Evolutionary conservation across 1,140 invertebrate species (phyloP).

Genomic region (Psix sp.): DNA sequence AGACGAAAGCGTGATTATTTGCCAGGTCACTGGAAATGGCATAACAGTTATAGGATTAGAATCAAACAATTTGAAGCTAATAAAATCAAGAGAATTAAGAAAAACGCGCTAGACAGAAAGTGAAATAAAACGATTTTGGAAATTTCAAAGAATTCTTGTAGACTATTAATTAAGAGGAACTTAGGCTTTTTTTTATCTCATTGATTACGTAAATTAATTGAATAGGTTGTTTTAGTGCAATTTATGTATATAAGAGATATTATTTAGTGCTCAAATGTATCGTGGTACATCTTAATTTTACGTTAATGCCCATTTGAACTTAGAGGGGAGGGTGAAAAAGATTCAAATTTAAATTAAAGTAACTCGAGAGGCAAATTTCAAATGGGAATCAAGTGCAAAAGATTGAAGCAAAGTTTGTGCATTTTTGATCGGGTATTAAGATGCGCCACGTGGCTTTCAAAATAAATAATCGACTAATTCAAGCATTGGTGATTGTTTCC

Average conservation of each 20-base stretch:
- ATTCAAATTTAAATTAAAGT: background rate
- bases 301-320: slow-evolving; percentile 27
- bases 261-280: too few species aligned
- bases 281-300: slow-evolving; percentile 51
- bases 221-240: too few species aligned
- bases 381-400: slow-evolving; percentile 1
- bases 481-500: slow-evolving; percentile 81
- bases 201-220: too few species aligned
- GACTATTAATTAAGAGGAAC: too few species aligned
- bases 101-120: too few species aligned
- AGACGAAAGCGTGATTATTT: slow-evolving; percentile 62
- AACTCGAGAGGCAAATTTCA: too few species aligned
- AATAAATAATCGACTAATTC: slow-evolving; percentile 72
- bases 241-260: too few species aligned
- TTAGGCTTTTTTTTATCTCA: too few species aligned
- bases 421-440: slow-evolving; percentile 54
- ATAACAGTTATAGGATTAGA: slow-evolving; percentile 52
- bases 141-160: too few species aligned
- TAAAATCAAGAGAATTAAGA: too few species aligned
- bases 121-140: too few species aligned
- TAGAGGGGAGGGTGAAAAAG: background rate
- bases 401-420: slow-evolving; percentile 18
- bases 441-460: slow-evolving; percentile 44
- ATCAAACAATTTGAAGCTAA: too few species aligned
- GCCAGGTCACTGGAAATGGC: slow-evolving; percentile 75